Conservation (phyloP, 2,113 vertebrate genomes). For the Callithrix jacchus region DNA sequence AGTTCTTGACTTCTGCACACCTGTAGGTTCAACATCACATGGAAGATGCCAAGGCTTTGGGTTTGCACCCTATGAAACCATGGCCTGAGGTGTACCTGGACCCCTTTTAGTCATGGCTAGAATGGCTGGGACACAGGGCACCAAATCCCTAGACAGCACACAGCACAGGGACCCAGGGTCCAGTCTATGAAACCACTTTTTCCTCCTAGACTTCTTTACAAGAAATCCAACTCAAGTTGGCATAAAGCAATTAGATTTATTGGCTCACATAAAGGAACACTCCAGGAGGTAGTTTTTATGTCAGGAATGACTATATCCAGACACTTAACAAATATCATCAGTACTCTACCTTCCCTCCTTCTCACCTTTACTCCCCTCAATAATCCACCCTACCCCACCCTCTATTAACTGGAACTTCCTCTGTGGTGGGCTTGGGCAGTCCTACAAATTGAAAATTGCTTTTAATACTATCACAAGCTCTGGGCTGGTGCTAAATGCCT, state of each 20-base stretch:
- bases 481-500: background rate
- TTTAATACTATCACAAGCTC: background rate
- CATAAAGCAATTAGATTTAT: background rate
- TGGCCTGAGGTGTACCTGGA: too few species aligned
- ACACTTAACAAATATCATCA: background rate
- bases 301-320: background rate
- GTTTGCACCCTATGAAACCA: too few species aligned
- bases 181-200: too few species aligned
- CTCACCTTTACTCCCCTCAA: background rate
- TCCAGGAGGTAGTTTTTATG: background rate
- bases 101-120: too few species aligned
- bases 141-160: too few species aligned
- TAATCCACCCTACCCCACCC: background rate
- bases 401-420: background rate
- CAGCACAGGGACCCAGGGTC: too few species aligned
- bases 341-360: background rate
- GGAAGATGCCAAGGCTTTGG: too few species aligned
- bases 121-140: too few species aligned
- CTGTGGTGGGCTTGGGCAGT: background rate
- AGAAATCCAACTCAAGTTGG: background rate
- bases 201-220: background rate
- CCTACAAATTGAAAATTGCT: background rate
- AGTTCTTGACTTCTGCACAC: too few species aligned
- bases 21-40: too few species aligned
- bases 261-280: background rate